Base-by-base conservation (phyloP, 1,140 invertebrate genomes). In the Atta texana region DNA sequence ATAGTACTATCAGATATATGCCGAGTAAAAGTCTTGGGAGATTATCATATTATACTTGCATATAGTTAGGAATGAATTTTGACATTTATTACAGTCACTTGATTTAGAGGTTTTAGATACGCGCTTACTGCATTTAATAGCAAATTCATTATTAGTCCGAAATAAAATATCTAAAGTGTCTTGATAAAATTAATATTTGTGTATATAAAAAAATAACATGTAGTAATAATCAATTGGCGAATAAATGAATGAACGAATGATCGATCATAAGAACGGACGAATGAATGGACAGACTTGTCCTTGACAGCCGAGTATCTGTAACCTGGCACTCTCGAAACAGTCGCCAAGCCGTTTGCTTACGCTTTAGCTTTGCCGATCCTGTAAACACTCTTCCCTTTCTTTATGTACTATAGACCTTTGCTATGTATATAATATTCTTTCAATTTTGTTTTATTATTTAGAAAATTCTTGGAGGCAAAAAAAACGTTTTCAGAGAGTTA, bases 251-350 rank as follows among this genome's bases (percentile, higher is more conserved):
- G 66, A 85, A 87, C 39, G 68, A 86, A 69, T 31, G 80, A 82
- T 87, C 68, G 61, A 89, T 88, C 34, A 77, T 55, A 75, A 24
- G 53, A 80, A 51, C 72, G 28, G 63, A n/a, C 28, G 80, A 86
- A 88, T 90, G 89, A 90, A 92, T 92, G 91, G 82, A 87, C 28
- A 87, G 74, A 64, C 87, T 84, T 86, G 88, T 90, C 90, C 90
- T 90, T 90, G 88, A 84, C 63, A 84, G 63, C 51, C 44, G 71
- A 85, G 66, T 71, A 21, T 84, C 87, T 91, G 88, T 88, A 92
- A 88, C 90, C 66, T 64, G 71, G 77, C 86, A 87, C 61, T 89
- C 78, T 88, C 74, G 75, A 87, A 74, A 75, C 87, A 87, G 31
- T 80, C 85, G 76, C 63, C 61, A 16, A 87, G 28, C 53, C 82